Conservation (phyloP, 2,888 invertebrate species). For the Tachina lurida region DNA sequence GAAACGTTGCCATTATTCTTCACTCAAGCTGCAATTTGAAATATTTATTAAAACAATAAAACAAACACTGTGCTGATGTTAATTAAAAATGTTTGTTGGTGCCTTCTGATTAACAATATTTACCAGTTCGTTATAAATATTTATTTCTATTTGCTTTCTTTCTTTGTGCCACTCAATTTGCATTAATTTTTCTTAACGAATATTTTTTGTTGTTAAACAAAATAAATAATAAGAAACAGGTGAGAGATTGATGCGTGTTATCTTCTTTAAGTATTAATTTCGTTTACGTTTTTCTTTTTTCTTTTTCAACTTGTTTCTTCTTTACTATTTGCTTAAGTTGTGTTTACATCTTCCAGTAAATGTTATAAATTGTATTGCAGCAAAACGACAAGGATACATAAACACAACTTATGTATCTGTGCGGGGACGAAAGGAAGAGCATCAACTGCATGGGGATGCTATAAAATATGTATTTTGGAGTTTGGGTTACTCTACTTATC, state of each 20-base stretch:
- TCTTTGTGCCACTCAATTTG: not conserved
- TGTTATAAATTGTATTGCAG: not conserved
- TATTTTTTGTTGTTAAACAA: not conserved
- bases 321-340: not conserved
- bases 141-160: not conserved
- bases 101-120: not conserved
- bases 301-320: not conserved
- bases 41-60: not conserved
- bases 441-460: not conserved
- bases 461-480: not conserved
- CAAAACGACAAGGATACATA: not conserved
- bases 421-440: not conserved
- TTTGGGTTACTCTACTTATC: too few relatives aligned
- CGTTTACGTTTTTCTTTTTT: not conserved
- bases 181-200: not conserved
- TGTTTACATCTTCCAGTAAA: not conserved
- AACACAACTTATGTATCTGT: too few relatives aligned
- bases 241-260: constrained; percentile 2
- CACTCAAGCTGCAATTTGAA: too few relatives aligned
- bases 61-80: not conserved
- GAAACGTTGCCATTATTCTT: too few relatives aligned
- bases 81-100: not conserved
- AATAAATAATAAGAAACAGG: not conserved
- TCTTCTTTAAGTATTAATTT: not conserved
- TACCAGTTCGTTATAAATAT: constrained; percentile 4